phyloP scores from a whole-genome alignment of 2,797 vertebrate species.

The Lophotriccus pileatus region DNA sequence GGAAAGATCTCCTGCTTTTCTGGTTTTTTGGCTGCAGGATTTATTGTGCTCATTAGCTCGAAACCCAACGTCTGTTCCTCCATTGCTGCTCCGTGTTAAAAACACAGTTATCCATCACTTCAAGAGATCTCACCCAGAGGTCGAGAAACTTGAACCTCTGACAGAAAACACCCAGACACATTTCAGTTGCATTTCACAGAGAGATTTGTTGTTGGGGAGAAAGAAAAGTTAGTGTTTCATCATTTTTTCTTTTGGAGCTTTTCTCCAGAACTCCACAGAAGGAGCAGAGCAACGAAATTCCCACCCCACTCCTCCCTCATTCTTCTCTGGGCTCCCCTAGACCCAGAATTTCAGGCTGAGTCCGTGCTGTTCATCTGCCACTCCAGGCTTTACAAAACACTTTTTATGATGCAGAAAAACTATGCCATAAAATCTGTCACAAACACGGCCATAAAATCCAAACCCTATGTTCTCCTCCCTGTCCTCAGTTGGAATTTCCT shows the following conservation, averaged over 20 bases:
- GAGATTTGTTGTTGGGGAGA: neutral
- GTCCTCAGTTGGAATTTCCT: slow-evolving; percentile 28
- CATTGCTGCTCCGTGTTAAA: neutral
- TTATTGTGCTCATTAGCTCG: slow-evolving; percentile 54
- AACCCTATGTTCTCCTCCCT: neutral
- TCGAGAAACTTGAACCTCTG: slow-evolving; percentile 29
- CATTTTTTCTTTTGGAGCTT: neutral
- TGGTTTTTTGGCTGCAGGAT: slow-evolving; percentile 20
- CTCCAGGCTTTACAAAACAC: neutral
- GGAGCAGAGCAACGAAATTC: neutral
- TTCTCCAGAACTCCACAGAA: neutral
- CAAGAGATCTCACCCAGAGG: slow-evolving; percentile 53
- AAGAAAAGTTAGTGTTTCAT: neutral
- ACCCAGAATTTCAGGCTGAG: neutral
- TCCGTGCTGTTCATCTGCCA: neutral
- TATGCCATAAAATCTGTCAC: slow-evolving; percentile 27
- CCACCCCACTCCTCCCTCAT: neutral
- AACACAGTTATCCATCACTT: slow-evolving; percentile 59
- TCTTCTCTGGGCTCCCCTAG: neutral
- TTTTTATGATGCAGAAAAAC: slow-evolving; percentile 26
- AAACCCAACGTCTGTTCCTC: neutral
- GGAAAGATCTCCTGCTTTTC: neutral
- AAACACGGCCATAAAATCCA: slow-evolving; percentile 34
- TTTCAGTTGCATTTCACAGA: neutral
- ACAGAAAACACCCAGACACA: slow-evolving; percentile 46